These are phyloP conservation scores for Haemorhous mexicanus DNA, from an alignment of 2,113 vertebrate genomes.

Conservation along the genomic window DNA sequence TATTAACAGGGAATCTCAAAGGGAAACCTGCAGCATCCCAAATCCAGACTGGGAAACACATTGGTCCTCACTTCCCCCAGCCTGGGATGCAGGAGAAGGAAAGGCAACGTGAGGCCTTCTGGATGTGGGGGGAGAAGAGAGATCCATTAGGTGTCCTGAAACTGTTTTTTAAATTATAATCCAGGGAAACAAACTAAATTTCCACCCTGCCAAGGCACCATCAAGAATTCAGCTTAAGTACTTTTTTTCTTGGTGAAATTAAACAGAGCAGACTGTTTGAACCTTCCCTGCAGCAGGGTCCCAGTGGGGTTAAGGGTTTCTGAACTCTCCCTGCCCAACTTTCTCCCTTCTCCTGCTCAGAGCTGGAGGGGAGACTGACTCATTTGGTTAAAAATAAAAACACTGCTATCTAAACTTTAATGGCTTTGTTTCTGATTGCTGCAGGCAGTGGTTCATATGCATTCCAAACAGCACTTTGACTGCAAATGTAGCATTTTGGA, in stretches of 20 bases:
- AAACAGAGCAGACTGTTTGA: not conserved
- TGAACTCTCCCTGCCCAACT: conserved; percentile 10
- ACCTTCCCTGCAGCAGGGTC: not conserved
- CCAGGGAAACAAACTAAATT: not conserved
- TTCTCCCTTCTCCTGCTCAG: conserved; percentile 17
- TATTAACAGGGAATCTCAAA: not conserved
- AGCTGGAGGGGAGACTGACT: conserved; percentile 55
- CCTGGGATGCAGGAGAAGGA: not conserved
- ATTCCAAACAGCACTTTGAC: conserved; percentile 53
- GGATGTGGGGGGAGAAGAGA: not conserved
- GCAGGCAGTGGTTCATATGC: conserved; percentile 56
- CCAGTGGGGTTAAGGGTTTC: not conserved
- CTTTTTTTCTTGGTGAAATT: conserved; percentile 21
- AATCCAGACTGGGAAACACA: not conserved
- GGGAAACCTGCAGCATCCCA: not conserved
- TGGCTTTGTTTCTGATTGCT: conserved; percentile 62
- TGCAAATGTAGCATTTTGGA: conserved; percentile 53
- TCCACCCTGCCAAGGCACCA: not conserved
- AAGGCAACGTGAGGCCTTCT: not conserved
- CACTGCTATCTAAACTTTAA: conserved; percentile 62
- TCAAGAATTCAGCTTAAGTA: conserved; percentile 2
- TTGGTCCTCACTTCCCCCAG: not conserved
- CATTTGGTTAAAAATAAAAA: conserved; percentile 76
- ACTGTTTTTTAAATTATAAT: not conserved
- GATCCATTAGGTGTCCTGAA: not conserved